phyloP scores from a whole-genome alignment of 2,797 vertebrate species.

The Rhadinocentrus ornatus region DNA sequence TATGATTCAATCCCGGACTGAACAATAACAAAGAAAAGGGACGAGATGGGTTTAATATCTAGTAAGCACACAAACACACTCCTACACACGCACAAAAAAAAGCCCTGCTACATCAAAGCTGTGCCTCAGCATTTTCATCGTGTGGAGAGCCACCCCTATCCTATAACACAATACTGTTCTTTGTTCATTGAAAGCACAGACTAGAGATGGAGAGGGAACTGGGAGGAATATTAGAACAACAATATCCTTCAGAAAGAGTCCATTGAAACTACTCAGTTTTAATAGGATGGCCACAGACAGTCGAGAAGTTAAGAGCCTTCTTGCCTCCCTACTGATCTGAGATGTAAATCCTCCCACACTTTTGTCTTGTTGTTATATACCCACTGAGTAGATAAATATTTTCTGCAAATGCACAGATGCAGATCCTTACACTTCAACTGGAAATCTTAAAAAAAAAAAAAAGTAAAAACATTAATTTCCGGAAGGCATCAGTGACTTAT shows the following conservation, averaged over 20 bases:
- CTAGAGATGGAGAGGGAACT: constrained; percentile 29
- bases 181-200: constrained; percentile 45
- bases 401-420: background rate
- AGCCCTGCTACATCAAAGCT: constrained; percentile 65
- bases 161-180: constrained; percentile 42
- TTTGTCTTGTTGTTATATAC: constrained; percentile 19
- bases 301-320: constrained; percentile 11
- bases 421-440: background rate
- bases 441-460: too few relatives aligned
- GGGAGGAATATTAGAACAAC: constrained; percentile 46
- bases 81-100: constrained; percentile 34
- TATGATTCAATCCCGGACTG: constrained; percentile 3
- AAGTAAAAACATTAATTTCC: background rate
- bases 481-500: background rate
- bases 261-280: constrained; percentile 37
- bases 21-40: constrained; percentile 6
- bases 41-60: constrained; percentile 14
- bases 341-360: constrained; percentile 24
- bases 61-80: constrained; percentile 18
- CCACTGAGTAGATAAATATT: constrained; percentile 28
- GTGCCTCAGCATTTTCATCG: constrained; percentile 58
- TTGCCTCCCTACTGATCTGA: constrained; percentile 13
- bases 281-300: constrained; percentile 27
- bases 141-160: constrained; percentile 58
- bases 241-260: constrained; percentile 34